phyloP scores from a whole-genome alignment of 2,888 invertebrate genomes.

The Dryocosmus kuriphilus region DNA sequence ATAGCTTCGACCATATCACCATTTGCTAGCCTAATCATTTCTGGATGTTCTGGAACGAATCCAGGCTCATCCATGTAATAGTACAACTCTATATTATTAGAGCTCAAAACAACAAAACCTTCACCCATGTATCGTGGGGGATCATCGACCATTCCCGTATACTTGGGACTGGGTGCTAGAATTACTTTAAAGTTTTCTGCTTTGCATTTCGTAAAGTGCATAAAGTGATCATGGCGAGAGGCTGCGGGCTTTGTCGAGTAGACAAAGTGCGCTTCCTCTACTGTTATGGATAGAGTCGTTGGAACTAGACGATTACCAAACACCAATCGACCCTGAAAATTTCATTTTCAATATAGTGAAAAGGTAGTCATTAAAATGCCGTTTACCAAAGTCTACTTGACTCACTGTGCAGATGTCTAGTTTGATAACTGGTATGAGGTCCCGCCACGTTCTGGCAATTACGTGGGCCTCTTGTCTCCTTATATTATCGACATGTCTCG shows the following conservation, averaged over 20 bases:
- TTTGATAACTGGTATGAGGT: slow-evolving; percentile 97
- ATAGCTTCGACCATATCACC: slow-evolving; percentile 96
- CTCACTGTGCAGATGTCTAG: slow-evolving; percentile 91
- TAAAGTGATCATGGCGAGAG: slow-evolving; percentile 94
- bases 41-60: slow-evolving; percentile 93
- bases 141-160: slow-evolving; percentile 94
- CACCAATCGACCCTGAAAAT: slow-evolving; percentile 89
- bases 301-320: slow-evolving; percentile 97
- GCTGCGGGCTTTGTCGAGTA: slow-evolving; percentile 98
- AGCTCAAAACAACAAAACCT: slow-evolving; percentile 97
- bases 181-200: slow-evolving; percentile 97
- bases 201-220: slow-evolving; percentile 97
- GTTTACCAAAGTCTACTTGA: slow-evolving; percentile 52
- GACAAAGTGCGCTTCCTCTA: slow-evolving; percentile 96
- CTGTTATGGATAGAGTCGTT: slow-evolving; percentile 93
- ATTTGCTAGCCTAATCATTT: slow-evolving; percentile 92
- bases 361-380: neutral
- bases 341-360: neutral
- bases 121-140: slow-evolving; percentile 99
- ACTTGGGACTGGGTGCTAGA: slow-evolving; percentile 97
- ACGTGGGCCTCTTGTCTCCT: slow-evolving; percentile 86
- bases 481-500: slow-evolving; percentile 74
- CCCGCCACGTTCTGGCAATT: slow-evolving; percentile 94
- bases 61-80: slow-evolving; percentile 99
- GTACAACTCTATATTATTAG: slow-evolving; percentile 95